These are phyloP conservation scores for Strix aluco DNA, from an alignment of 2,113 vertebrate genomes.

Conservation along the genomic window DNA sequence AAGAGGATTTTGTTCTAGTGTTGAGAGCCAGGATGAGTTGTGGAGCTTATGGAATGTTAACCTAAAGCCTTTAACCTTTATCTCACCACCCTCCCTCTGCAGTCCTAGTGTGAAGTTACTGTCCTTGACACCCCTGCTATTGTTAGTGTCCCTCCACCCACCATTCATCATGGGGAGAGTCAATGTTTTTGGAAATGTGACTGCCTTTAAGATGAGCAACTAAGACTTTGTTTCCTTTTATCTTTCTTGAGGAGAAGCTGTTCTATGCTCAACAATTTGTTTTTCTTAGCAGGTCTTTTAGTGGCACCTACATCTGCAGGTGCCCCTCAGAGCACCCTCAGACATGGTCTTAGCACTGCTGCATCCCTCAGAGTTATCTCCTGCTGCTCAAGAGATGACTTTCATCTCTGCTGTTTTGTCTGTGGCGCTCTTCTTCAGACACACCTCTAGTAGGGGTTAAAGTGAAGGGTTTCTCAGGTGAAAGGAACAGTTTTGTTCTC, in stretches of 20 bases:
- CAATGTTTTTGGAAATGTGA: neutral
- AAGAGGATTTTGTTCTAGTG: neutral
- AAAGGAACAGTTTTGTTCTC: neutral
- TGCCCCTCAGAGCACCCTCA: neutral
- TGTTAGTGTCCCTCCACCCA: neutral
- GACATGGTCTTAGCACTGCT: neutral
- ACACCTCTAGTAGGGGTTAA: neutral
- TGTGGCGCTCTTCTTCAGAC: neutral
- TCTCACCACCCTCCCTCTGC: rapidly evolving
- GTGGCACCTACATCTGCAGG: neutral
- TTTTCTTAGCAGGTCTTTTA: neutral
- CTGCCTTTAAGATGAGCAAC: neutral
- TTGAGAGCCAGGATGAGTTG: neutral
- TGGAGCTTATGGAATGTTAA: neutral
- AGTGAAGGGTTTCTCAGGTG: neutral
- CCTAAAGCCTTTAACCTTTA: neutral
- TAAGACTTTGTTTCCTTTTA: neutral
- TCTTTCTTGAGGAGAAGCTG: neutral
- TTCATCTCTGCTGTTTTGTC: neutral
- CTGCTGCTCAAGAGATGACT: neutral
- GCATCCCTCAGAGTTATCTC: neutral
- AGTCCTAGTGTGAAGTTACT: neutral
- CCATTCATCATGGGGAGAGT: neutral
- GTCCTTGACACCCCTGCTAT: rapidly evolving
- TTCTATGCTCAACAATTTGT: neutral